These are phyloP conservation scores for Heliconius ethilla DNA, from an alignment of 2,888 invertebrate species.

Conservation along the genomic window DNA sequence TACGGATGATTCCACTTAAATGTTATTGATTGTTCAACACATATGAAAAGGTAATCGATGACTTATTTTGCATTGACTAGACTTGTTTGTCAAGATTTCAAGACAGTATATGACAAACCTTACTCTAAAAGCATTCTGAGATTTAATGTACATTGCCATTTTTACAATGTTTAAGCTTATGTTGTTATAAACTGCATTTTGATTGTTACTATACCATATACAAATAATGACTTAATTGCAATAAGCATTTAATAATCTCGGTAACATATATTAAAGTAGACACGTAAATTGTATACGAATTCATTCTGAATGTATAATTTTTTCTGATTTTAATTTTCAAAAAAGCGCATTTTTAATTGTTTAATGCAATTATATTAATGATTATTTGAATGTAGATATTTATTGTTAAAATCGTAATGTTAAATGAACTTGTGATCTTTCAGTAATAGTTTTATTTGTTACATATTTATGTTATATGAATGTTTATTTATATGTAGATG, in stretches of 20 bases:
- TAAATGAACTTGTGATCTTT: not conserved
- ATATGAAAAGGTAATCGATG: constrained; percentile 42
- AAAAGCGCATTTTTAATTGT: not conserved
- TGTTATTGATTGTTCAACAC: constrained; percentile 26
- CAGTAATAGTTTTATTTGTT: not conserved
- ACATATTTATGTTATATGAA: not conserved
- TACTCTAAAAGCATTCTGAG: constrained; percentile 29
- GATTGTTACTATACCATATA: not conserved
- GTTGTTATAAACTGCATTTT: not conserved
- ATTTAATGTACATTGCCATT: constrained; percentile 18
- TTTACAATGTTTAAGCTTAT: not conserved
- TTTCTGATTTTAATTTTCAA: constrained; percentile 13
- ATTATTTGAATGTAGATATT: not conserved
- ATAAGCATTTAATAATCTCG: not conserved
- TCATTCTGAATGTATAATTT: constrained; percentile 25
- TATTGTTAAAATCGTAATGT: not conserved
- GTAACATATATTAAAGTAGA: constrained; percentile 2
- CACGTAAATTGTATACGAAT: constrained; percentile 31
- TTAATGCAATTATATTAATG: not conserved
- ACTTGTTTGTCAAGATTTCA: constrained; percentile 42
- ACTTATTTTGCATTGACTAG: constrained; percentile 31
- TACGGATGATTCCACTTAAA: constrained; percentile 26
- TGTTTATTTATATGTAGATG: not conserved
- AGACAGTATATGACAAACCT: constrained; percentile 38
- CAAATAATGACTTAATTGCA: not conserved